Evolutionary conservation across 2,113 vertebrate genomes (phyloP), one percentile per base, ranked within the genome.

Genomic region (Furnarius figulus): DNA sequence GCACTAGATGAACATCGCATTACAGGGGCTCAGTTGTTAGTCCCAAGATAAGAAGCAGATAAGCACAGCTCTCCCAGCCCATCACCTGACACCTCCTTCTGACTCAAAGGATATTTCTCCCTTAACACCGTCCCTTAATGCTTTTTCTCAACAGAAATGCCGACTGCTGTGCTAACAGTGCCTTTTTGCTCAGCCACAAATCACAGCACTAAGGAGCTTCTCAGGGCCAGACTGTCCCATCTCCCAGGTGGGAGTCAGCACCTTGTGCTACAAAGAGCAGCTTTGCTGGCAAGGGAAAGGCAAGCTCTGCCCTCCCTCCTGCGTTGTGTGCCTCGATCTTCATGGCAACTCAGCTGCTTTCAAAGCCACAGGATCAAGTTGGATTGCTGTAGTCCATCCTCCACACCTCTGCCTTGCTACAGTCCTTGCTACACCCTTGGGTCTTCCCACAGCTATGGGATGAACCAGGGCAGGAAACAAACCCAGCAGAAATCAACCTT

Each of bases 101-200:
- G 75, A 85, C 23, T 78, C 44, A 72, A 85, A 81, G 19, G 76
- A 17, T 73, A 91, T 53, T 91, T 96, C 40, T 91, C 82, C 58
- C 35, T 89, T 85, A 75, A 62, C 56, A 44, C 8, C 33, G 8
- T 14, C 70, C 25, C 19, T 14, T 53, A 78, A 58, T 16, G 24
- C 16, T 47, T 46, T 53, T 73, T 10, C 17, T 87, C 28, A 23
- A 18, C 31, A 79, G 52, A 71, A 90, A 82, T 47, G 61, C 35
- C 0, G 0, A 3, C 8, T 71, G 27, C 56, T 62, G 12, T 46
- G 55, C 63, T 84, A 67, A 58, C 30, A 58, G 40, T 17, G 17
- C 37, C n/a, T n/a, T 68, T 78, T n/a, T 40, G 53, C 39, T 12
- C 44, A 62, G 66, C 37, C 66, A 87, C 66, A 90, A 62, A 77